Evolutionary conservation across 2,888 invertebrate species (phyloP).

Genomic region (Drosophila acutilabella): DNA sequence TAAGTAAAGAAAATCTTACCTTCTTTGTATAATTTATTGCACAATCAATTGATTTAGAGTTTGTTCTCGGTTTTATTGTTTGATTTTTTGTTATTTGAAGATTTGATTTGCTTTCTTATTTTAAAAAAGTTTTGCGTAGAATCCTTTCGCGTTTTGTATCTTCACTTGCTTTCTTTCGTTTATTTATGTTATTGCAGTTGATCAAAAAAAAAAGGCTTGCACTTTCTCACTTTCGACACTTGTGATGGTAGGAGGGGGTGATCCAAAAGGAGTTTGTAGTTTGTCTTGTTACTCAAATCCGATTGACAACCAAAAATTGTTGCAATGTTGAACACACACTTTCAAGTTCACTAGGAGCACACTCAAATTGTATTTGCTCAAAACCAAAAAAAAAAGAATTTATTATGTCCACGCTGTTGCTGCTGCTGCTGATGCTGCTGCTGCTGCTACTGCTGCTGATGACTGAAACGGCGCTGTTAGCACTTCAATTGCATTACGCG

Average conservation of each 20-base stretch:
- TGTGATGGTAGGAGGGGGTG: slow-evolving; percentile 16
- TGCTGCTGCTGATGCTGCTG: slow-evolving; percentile 34
- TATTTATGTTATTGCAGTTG: slow-evolving; percentile 7
- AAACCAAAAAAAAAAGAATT: slow-evolving; percentile 46
- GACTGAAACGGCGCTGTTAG: slow-evolving; percentile 82
- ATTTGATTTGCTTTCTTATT: slow-evolving; percentile 14
- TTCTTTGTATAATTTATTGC: slow-evolving; percentile 40
- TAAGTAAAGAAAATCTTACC: slow-evolving; percentile 40
- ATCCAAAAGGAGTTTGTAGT: slow-evolving; percentile 31
- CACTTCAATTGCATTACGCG: slow-evolving; percentile 86
- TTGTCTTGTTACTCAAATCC: slow-evolving; percentile 31
- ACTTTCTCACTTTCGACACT: slow-evolving; percentile 62
- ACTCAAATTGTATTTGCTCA: slow-evolving; percentile 32
- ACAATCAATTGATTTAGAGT: slow-evolving; percentile 43
- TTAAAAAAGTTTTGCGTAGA: slow-evolving; percentile 37
- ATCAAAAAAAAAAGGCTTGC: slow-evolving; percentile 57
- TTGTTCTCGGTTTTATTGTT: slow-evolving; percentile 27
- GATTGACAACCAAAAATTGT: slow-evolving; percentile 52
- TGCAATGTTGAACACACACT: slow-evolving; percentile 32
- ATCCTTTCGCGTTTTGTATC: slow-evolving; percentile 50
- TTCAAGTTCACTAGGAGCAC: slow-evolving; percentile 71
- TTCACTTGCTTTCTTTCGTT: slow-evolving; percentile 6
- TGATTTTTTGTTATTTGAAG: neutral
- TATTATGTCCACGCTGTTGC: slow-evolving; percentile 53
- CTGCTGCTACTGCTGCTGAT: slow-evolving; percentile 39